Evolutionary conservation across 2,888 invertebrate genomes (phyloP), one percentile per base, ranked within the genome.

Genomic region (Rhorus exstirpatorius): DNA sequence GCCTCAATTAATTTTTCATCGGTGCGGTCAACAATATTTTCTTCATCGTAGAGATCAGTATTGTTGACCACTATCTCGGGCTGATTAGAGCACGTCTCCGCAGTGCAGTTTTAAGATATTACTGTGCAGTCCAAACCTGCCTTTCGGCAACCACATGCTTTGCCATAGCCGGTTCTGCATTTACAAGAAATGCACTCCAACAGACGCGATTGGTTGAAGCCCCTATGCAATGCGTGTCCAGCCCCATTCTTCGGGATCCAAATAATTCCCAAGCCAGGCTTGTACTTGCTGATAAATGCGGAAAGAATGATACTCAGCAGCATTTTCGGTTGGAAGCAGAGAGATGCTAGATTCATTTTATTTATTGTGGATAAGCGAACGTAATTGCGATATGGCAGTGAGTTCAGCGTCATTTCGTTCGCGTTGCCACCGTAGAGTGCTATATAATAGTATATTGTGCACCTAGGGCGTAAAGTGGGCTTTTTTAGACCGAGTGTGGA

Each of bases 261-360:
- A n/a, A n/a, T n/a, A n/a, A n/a, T 31, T 31, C 31, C 31, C 31
- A 31, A 31, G 31, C 31, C 31, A 31, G 3, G 31, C 74, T 77
- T 84, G 68, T 31, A 72, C 49, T 68, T 79, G 83, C 17, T 83
- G 41, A 14, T 84, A 84, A 14, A 76, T 76, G 19, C 82, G 51
- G 12, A 79, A 55, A 4, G 79, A 83, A 76, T 83, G 75, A 7
- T 70, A 72, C 0, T 35, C 6, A 21, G 70, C 76, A 31, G 82
- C 82, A 21, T 26, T 38, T 21, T 44, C 60, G 4, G 82, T 83
- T 12, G 82, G 82, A 44, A 79, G 84, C 41, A 84, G 53, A 31
- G 53, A 31, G 55, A 41, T 41, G 82, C 21, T 17, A 63, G n/a
- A 55, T 79, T 58, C 3, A 49, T 44, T 51, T 76, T 51, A 10